Percentiles rank a stretch among this genome's conserved stretches.
These are phyloP conservation scores for Sylvilagus bachmani DNA, from an alignment of 2,113 vertebrate genomes.

Conservation along the genomic window DNA sequence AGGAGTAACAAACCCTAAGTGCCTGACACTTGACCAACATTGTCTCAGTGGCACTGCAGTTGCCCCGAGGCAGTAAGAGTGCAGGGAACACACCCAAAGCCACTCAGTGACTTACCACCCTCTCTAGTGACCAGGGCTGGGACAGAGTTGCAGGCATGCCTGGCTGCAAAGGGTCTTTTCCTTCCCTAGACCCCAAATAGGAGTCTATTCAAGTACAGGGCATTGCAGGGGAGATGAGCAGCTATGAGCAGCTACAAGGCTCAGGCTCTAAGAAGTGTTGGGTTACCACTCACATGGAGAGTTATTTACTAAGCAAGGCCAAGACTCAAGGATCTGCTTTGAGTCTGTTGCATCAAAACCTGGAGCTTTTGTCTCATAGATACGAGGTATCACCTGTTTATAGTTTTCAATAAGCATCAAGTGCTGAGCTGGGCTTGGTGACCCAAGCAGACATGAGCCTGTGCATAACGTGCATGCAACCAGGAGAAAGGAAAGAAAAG, in stretches of 20 bases:
- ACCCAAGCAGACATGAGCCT: not conserved
- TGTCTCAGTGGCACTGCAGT: not conserved
- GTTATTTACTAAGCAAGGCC: not conserved
- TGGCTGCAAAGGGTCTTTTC: not conserved
- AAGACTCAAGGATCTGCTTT: not conserved
- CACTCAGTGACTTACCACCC: not conserved
- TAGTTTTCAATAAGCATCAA: not conserved
- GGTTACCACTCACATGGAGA: too few species aligned
- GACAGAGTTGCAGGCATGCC: not conserved
- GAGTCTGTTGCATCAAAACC: not conserved
- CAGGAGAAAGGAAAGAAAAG: not conserved
- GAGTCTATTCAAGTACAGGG: not conserved
- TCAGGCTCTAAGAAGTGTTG: not conserved
- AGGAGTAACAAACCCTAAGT: not conserved
- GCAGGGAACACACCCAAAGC: not conserved
- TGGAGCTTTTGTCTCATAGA: not conserved
- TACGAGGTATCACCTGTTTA: not conserved
- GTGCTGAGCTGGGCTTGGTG: not conserved
- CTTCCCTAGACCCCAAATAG: not conserved
- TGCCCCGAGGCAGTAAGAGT: too few species aligned
- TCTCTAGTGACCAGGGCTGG: not conserved
- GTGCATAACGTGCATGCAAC: not conserved
- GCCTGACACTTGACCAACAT: not conserved
- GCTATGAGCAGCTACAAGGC: not conserved
- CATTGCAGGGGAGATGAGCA: not conserved